Evolutionary conservation across 2,888 invertebrate species (phyloP).

Genomic region (Brachylomia viminalis): DNA sequence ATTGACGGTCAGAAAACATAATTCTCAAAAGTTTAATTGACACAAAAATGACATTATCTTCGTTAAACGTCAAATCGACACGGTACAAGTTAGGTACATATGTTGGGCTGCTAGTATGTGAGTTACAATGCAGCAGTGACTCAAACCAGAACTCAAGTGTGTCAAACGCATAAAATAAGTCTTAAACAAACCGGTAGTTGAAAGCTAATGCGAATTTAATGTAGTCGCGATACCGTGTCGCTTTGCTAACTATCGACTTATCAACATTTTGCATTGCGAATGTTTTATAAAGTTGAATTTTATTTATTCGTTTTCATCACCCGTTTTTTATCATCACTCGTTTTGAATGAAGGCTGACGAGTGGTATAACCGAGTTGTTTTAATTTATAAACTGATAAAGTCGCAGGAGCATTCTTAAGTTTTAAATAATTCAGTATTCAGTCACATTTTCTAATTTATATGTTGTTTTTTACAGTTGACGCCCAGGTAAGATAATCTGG

Average conservation of each 20-base stretch:
- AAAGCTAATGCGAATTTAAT: conserved; percentile 86
- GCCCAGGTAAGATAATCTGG: conserved; percentile 34
- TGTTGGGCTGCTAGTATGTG: conserved; percentile 41
- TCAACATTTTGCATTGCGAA: conserved; percentile 74
- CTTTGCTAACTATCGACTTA: conserved; percentile 76
- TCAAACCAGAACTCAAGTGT: conserved; percentile 71
- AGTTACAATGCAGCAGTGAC: conserved; percentile 64
- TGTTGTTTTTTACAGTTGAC: conserved; percentile 52
- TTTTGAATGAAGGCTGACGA: conserved; percentile 69
- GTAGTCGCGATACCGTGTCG: conserved; percentile 79
- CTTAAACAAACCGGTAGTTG: conserved; percentile 76
- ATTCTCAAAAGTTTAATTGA: conserved; percentile 44
- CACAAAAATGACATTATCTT: conserved; percentile 37
- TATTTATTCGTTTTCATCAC: conserved; percentile 65
- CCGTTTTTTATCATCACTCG: conserved; percentile 65
- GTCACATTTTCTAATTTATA: conserved; percentile 26
- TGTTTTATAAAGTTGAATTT: conserved; percentile 68
- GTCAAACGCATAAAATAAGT: conserved; percentile 77
- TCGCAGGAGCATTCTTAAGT: conserved; percentile 29
- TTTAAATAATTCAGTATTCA: conserved; percentile 23
- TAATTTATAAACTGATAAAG: conserved; percentile 62
- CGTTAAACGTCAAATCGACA: conserved; percentile 43
- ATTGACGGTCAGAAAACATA: conserved; percentile 24
- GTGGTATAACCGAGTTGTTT: conserved; percentile 54
- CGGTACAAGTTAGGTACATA: conserved; percentile 21